Evolutionary conservation across 2,797 vertebrate species (phyloP).

Genomic region (Calcarius lapponicus): DNA sequence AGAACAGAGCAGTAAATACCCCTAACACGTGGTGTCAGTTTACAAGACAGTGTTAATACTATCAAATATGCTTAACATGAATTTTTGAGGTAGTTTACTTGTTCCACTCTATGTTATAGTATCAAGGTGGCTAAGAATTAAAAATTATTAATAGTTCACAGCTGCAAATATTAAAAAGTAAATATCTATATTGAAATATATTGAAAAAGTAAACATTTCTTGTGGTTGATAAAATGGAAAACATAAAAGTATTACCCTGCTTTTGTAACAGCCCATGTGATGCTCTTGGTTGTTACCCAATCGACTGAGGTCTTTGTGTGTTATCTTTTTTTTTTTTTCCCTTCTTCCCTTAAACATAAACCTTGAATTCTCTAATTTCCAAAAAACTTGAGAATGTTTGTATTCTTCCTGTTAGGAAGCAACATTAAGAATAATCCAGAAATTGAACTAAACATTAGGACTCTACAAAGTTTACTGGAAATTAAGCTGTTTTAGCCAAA

Average conservation of each 20-base stretch:
- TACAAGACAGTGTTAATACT: background rate
- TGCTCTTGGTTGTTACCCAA: background rate
- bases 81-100: background rate
- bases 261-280: background rate
- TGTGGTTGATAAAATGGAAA: background rate
- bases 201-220: background rate
- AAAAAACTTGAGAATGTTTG: background rate
- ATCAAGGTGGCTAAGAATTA: background rate
- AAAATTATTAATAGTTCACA: background rate
- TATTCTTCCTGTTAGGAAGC: background rate
- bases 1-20: background rate
- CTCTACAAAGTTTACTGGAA: background rate
- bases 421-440: background rate
- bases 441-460: background rate
- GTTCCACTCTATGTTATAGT: background rate
- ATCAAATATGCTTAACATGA: background rate
- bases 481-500: background rate
- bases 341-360: background rate
- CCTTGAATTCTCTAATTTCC: background rate
- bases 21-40: background rate
- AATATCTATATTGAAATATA: background rate
- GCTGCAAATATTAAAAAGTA: background rate
- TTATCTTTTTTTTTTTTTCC: background rate
- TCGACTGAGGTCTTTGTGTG: background rate
- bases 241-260: background rate